phyloP scores from a whole-genome alignment of 2,113 vertebrate species.

The Chitala chitala region DNA sequence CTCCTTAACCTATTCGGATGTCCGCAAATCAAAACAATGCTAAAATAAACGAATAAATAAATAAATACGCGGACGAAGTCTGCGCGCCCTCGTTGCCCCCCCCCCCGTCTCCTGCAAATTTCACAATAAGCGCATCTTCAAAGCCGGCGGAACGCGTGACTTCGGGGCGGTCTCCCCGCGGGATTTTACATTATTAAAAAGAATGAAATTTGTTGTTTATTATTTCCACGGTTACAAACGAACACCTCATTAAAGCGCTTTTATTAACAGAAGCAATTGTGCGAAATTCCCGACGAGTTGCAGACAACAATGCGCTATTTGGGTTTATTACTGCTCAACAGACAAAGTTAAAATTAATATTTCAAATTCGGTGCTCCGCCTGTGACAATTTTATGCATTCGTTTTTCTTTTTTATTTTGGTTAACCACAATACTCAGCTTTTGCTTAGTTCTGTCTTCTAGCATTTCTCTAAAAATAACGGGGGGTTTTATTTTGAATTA shows the following conservation, averaged over 20 bases:
- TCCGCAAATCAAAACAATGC: neutral
- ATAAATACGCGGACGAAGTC: neutral
- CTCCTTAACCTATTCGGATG: neutral
- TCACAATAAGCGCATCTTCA: slow-evolving; percentile 2
- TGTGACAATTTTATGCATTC: neutral
- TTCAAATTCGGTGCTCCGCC: neutral
- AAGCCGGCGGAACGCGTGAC: neutral
- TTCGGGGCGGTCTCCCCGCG: neutral
- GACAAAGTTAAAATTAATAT: slow-evolving; percentile 1
- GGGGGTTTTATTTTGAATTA: slow-evolving; percentile 7
- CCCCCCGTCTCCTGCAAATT: neutral
- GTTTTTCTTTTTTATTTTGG: neutral
- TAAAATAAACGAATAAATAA: neutral
- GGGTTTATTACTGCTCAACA: neutral
- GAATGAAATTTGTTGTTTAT: slow-evolving; percentile 1
- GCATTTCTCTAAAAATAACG: neutral
- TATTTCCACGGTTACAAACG: neutral
- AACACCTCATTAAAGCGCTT: slow-evolving; percentile 22
- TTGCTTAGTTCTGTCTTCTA: neutral
- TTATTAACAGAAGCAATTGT: neutral
- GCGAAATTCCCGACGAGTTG: neutral
- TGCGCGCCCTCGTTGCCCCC: neutral
- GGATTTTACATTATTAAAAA: slow-evolving; percentile 16
- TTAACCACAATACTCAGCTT: neutral
- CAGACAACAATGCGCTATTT: neutral